phyloP scores from a whole-genome alignment of 1,140 invertebrate genomes.

The Coelopa frigida region DNA sequence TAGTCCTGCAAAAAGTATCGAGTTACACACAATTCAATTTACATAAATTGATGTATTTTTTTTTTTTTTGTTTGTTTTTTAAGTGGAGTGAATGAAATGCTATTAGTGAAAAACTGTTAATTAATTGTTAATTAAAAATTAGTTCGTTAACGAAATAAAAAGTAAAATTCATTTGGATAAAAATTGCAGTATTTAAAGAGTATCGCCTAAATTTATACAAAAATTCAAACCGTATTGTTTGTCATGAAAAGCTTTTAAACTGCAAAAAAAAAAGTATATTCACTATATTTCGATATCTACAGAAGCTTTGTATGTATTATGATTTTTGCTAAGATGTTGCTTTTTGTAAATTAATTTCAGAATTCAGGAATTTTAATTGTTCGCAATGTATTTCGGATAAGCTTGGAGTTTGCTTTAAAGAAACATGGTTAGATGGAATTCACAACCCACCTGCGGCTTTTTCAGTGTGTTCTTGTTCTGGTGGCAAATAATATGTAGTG shows the following conservation, averaged over 20 bases:
- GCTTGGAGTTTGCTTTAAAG: neutral
- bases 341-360: no score
- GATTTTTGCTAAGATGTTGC: no score
- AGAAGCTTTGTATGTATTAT: no score
- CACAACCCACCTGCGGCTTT: conserved; percentile 1
- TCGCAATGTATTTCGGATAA: no score
- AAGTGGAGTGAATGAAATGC: neutral
- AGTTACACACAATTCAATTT: conserved; percentile 9
- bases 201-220: neutral
- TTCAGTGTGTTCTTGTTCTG: conserved; percentile 1
- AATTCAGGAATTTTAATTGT: no score
- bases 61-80: no score
- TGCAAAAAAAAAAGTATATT: neutral
- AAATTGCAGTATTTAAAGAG: neutral
- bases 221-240: neutral
- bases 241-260: neutral
- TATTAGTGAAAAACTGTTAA: neutral
- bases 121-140: neutral
- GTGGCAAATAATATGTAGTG: conserved; percentile 6
- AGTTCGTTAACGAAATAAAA: neutral
- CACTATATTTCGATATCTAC: neutral
- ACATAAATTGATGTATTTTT: neutral
- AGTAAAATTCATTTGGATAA: neutral
- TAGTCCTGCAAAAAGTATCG: conserved; percentile 44
- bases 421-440: neutral